A percentile compares a stretch with the other conserved stretches of the same genome.
These are phyloP conservation scores for Lipophrys pholis DNA, from an alignment of 2,113 vertebrate species.

Conservation along the genomic window DNA sequence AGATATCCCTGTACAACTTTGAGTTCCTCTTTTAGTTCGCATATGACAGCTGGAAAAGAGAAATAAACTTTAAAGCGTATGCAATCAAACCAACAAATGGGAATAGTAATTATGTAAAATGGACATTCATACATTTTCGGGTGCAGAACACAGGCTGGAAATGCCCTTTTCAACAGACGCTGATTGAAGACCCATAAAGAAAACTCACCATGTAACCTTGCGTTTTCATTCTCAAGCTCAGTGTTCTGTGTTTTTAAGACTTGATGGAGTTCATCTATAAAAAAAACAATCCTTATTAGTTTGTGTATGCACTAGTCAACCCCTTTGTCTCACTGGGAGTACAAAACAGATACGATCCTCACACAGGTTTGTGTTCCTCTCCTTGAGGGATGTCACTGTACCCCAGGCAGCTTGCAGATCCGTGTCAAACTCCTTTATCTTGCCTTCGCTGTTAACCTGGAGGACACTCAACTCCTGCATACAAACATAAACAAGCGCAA, in stretches of 20 bases:
- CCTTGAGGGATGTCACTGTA: constrained; percentile 68
- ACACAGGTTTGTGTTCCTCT: constrained; percentile 83
- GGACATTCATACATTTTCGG: not conserved
- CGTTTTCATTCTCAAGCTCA: constrained; percentile 77
- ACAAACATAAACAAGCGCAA: not conserved
- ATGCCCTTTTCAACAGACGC: too few species aligned
- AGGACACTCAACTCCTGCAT: constrained; percentile 81
- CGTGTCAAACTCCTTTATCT: constrained; percentile 75
- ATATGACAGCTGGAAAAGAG: constrained; percentile 73
- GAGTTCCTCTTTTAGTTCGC: constrained; percentile 78
- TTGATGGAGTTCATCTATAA: constrained; percentile 79
- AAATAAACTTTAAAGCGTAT: not conserved
- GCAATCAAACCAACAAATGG: not conserved
- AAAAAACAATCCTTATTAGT: not conserved
- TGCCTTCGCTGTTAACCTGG: constrained; percentile 79
- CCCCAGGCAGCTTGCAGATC: constrained; percentile 74
- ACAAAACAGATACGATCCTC: constrained; percentile 17
- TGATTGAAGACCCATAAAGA: not conserved
- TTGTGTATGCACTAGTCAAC: too few species aligned
- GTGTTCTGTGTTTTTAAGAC: constrained; percentile 78
- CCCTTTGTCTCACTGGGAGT: too few species aligned
- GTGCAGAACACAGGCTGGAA: not conserved
- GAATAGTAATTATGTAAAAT: not conserved
- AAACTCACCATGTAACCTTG: constrained; percentile 78
- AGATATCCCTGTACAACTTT: constrained; percentile 79